phyloP scores from a whole-genome alignment of 2,888 invertebrate species.

The Scaeva pyrastri region DNA sequence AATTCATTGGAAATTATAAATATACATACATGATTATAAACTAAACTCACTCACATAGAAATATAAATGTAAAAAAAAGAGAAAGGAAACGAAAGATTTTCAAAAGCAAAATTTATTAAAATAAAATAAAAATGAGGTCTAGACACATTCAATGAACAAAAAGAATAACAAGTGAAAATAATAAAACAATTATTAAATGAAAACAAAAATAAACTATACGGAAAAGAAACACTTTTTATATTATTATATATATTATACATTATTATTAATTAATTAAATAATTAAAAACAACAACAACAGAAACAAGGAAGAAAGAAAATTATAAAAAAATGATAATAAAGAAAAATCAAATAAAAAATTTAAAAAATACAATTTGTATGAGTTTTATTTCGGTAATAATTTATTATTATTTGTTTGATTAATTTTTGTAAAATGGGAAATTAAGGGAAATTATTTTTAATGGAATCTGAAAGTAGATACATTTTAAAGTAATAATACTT shows the following conservation, averaged over 20 bases:
- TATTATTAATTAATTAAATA: conserved; percentile 72
- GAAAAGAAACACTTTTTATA: conserved; percentile 76
- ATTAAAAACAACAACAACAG: conserved; percentile 46
- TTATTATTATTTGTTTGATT: no score
- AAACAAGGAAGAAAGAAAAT: conserved; percentile 74
- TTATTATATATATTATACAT: conserved; percentile 75
- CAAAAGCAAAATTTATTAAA: conserved; percentile 49
- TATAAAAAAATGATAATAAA: conserved; percentile 71
- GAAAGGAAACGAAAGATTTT: conserved; percentile 38
- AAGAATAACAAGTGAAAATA: conserved; percentile 52
- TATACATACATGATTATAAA: no score
- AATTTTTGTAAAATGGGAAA: no score
- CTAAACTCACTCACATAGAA: conserved; percentile 21
- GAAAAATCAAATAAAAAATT: conserved; percentile 76
- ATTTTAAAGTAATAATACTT: no score
- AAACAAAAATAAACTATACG: conserved; percentile 61
- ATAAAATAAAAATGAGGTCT: conserved; percentile 34
- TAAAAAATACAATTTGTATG: conserved; percentile 23
- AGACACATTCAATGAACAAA: conserved; percentile 34
- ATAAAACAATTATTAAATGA: conserved; percentile 52
- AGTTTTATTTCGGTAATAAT: not conserved
- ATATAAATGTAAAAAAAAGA: conserved; percentile 46
- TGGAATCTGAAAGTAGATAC: no score
- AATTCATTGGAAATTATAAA: conserved; percentile 17
- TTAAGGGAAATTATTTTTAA: no score